Conservation (phyloP, 2,888 invertebrate genomes). For the Tetanocera ferruginea region DNA sequence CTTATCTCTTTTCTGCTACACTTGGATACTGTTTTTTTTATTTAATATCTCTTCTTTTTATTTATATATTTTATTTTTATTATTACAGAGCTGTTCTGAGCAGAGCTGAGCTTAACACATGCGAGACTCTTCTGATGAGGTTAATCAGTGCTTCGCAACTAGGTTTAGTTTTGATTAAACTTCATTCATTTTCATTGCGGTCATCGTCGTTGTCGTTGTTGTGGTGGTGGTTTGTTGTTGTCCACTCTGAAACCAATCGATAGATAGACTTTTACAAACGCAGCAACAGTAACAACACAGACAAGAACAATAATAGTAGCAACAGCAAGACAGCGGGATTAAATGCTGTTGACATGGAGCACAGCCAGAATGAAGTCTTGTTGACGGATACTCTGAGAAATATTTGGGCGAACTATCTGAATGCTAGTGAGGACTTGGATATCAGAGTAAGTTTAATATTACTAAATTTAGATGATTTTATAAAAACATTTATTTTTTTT, state of each 20-base stretch:
- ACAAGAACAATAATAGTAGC: not conserved
- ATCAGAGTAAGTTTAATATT: slow-evolving; percentile 45
- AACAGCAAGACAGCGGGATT: not conserved
- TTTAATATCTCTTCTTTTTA: not conserved
- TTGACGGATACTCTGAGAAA: slow-evolving; percentile 59
- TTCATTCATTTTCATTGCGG: slow-evolving; percentile 26
- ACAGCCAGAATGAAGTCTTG: slow-evolving; percentile 42
- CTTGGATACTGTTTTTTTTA: not conserved
- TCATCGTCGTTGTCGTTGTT: slow-evolving; percentile 21
- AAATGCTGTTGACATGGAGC: slow-evolving; percentile 33
- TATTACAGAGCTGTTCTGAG: not conserved
- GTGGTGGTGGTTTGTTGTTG: slow-evolving; percentile 12
- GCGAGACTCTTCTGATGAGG: slow-evolving; percentile 19
- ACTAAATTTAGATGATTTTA: not conserved
- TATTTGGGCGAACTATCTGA: slow-evolving; percentile 63
- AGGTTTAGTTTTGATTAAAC: slow-evolving; percentile 32
- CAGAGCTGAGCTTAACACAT: not conserved
- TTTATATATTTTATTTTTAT: slow-evolving; percentile 9
- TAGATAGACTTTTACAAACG: not conserved
- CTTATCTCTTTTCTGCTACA: slow-evolving; percentile 10
- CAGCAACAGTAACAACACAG: not conserved
- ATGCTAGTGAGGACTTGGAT: slow-evolving; percentile 50
- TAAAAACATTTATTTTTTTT: slow-evolving; percentile 12
- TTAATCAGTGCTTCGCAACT: slow-evolving; percentile 38
- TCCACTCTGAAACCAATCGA: not conserved